Base-by-base conservation (phyloP, 2,888 invertebrate species). In the Drosophila tanythrix region DNA sequence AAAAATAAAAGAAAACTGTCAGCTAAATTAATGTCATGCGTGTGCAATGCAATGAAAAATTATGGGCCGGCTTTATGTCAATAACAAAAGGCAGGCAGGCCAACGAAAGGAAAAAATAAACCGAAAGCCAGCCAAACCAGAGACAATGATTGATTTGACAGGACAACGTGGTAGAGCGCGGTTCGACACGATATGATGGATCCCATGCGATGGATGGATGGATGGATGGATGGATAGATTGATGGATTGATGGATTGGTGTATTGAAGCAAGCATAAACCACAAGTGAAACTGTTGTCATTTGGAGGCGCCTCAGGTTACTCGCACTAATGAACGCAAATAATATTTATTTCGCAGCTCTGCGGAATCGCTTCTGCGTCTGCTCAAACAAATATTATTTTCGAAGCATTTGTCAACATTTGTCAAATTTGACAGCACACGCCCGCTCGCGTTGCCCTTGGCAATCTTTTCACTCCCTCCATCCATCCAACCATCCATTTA, bases 111-210 rank as follows among this genome's bases (percentile, higher is more conserved):
- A 27, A 36, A 35, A 53, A 5, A 21, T 13, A 53, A 53, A 18
- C 13, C 48, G 52, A 51, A 70, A 55, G 51, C 56, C 63, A 48
- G 51, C 50, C 51, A 72, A 60, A 79, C 74, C 80, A 82, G 82
- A 85, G 83, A 89, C 88, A 86, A 92, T 92, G 92, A 92, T 92
- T 91, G 91, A 92, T 92, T 91, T 92, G 91, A 92, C 92, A 92
- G 88, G 88, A 84, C 88, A 72, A 77, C 73, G 77, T 61, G 69
- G 53, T 61, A 55, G 70, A 66, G 66, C 60, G 65, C 70, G 57
- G 75, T 62, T 60, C 58, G 67, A 67, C 62, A 55, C 55, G 62
- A 76, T 53, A 51, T 68, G 70, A 67, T 70, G 59, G 60, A 70
- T 76, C 27, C 38, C 50, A 46, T 33, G 33, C 51, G 48, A 57